Conservation (phyloP, 1,140 invertebrate genomes). For the Sitobion miscanthi region DNA sequence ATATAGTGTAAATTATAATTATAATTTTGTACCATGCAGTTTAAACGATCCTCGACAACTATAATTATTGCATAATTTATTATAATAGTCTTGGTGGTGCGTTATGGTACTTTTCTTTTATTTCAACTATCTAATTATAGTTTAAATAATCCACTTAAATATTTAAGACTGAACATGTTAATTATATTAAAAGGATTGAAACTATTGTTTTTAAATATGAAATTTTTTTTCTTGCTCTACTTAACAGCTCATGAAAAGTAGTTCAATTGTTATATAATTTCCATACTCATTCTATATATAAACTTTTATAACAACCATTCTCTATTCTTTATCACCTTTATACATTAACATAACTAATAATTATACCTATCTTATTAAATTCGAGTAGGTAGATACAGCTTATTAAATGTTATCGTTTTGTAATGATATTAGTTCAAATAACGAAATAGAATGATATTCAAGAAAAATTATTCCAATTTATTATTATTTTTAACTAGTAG, state of each 20-base stretch:
- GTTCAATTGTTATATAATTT: neutral
- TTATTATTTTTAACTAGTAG: neutral
- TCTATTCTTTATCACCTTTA: neutral
- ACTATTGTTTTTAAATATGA: neutral
- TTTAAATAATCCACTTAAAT: neutral
- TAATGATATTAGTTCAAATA: neutral
- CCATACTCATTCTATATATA: neutral
- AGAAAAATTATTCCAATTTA: neutral
- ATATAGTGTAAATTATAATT: neutral
- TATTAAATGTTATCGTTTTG: neutral
- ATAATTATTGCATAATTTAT: neutral
- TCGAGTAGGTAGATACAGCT: neutral
- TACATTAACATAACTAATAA: neutral
- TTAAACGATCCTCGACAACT: neutral
- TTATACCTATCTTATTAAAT: neutral
- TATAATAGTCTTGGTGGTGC: neutral
- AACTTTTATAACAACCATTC: neutral
- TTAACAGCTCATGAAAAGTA: conserved; percentile 1
- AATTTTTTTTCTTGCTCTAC: neutral
- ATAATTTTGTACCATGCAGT: neutral
- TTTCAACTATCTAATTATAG: neutral
- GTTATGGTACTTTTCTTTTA: neutral
- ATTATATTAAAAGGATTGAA: neutral
- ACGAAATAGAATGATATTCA: neutral
- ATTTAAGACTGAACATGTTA: conserved; percentile 1